Base-by-base conservation (phyloP, 1,140 invertebrate genomes). In the Pogonomyrmex barbatus region DNA sequence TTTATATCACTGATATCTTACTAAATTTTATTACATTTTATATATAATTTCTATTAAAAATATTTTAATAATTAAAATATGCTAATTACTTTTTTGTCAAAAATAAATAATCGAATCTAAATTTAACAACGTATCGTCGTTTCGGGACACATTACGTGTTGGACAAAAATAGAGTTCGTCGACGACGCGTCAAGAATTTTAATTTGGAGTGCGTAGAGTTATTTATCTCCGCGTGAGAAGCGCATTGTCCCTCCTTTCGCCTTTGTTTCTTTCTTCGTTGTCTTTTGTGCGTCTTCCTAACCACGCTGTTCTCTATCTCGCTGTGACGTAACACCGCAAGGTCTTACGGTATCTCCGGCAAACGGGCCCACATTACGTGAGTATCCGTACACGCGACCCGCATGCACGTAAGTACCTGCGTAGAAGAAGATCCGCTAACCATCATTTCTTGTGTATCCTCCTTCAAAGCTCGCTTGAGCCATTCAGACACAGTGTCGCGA, bases 321-420 rank as follows among this genome's bases (percentile, higher is more conserved):
- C 33, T 78, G 73, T 91, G 90, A 91, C 90, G 90, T 91, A 91
- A 91, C 75, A 76, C 42, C 42, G 87, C 89, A 91, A 91, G 90
- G 90, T 91, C 90, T 91, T 91, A 90, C 90, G 90, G 90, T 90
- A 91, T 83, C 87, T 90, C 79, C 84, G 56, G 75, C 81, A 90
- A 82, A 90, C 89, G 89, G 90, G 89, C 90, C 90, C 85, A 90
- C 86, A 90, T 90, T 90, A 90, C 89, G 89, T 90, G 89, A 90
- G 89, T 88, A 71, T 90, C 77, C 88, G 81, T 90, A 90, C 89
- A 90, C 89, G 82, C 89, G 89, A 89, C 88, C 88, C 89, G 89
- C 88, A 90, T 83, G 77, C 89, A 85, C 86, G 81, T 90, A 88
- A 73, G 67, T 88, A 89, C 68, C 68, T 87, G 85, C 88, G 88